Conservation (phyloP, 2,797 vertebrate genomes). For the Lycodopsis pacificus region DNA sequence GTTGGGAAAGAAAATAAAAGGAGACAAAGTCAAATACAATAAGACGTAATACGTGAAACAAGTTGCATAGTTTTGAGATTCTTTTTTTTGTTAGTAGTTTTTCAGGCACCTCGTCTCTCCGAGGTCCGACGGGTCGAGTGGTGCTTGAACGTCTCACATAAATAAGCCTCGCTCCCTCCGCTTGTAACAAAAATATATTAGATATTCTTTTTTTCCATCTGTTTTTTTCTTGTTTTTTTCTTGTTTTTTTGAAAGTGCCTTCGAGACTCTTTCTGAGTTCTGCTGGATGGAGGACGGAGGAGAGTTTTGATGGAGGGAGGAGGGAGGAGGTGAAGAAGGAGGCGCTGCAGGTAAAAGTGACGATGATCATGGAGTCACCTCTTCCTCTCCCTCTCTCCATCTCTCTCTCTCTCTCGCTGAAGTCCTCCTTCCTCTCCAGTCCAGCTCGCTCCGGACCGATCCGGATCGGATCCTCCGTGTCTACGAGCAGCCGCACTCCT, state of each 20-base stretch:
- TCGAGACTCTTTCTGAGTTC: slow-evolving; percentile 74
- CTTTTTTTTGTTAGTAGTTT: slow-evolving; percentile 57
- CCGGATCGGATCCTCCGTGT: not conserved
- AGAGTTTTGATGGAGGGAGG: slow-evolving; percentile 15
- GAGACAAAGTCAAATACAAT: slow-evolving; percentile 44
- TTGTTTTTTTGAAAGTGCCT: slow-evolving; percentile 83
- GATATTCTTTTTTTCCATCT: slow-evolving; percentile 77
- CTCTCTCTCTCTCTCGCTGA: slow-evolving; percentile 10
- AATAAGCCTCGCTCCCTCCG: slow-evolving; percentile 84
- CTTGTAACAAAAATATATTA: slow-evolving; percentile 90
- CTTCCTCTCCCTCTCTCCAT: slow-evolving; percentile 3
- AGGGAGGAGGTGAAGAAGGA: slow-evolving; percentile 21
- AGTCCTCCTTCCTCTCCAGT: slow-evolving; percentile 30
- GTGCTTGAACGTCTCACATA: slow-evolving; percentile 77
- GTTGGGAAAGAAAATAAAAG: slow-evolving; percentile 76
- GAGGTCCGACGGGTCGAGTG: slow-evolving; percentile 57
- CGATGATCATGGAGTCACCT: not conserved
- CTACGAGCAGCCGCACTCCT: slow-evolving; percentile 98
- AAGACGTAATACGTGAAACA: slow-evolving; percentile 86
- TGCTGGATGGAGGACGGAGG: slow-evolving; percentile 43
- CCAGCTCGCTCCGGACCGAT: slow-evolving; percentile 3
- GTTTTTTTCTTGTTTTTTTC: slow-evolving; percentile 21
- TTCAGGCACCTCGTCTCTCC: slow-evolving; percentile 92
- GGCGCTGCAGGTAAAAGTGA: not conserved
- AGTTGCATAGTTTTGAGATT: slow-evolving; percentile 98